Conservation (phyloP, 2,797 vertebrate species). For the Podarcis siculus region DNA sequence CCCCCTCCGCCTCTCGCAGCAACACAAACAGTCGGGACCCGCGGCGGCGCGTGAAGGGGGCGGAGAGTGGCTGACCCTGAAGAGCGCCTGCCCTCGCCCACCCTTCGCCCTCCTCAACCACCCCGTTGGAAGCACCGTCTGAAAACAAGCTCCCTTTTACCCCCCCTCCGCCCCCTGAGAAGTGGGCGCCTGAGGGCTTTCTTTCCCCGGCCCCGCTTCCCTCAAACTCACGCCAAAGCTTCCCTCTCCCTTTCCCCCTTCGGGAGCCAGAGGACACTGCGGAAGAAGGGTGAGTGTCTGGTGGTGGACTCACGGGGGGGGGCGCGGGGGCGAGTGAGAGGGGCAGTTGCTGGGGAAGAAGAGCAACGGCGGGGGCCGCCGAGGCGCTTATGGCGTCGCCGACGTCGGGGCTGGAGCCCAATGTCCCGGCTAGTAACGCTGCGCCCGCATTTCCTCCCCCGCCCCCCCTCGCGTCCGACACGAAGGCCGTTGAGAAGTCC, state of each 20-base stretch:
- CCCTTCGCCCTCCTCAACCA: not conserved
- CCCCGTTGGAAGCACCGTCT: not conserved
- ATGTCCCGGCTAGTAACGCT: not conserved
- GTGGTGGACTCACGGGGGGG: too few relatives aligned
- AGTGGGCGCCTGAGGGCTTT: not conserved
- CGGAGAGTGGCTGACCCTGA: not conserved
- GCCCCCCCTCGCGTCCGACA: too few relatives aligned
- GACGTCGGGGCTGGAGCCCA: not conserved
- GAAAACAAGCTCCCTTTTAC: not conserved
- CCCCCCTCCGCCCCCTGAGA: not conserved
- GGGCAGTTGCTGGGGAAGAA: not conserved
- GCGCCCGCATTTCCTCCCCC: not conserved
- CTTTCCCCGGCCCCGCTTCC: not conserved
- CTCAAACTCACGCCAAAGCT: too few relatives aligned
- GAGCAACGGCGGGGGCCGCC: not conserved
- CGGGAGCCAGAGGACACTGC: not conserved
- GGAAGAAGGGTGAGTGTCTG: slow-evolving; percentile 28
- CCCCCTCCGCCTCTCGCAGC: slow-evolving; percentile 25
- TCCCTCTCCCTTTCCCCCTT: too few relatives aligned
- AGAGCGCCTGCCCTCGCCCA: fast-evolving
- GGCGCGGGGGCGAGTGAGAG: fast-evolving
- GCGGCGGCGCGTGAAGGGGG: not conserved
- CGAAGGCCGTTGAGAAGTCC: not conserved
- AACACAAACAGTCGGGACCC: slow-evolving; percentile 10
- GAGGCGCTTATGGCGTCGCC: not conserved